phyloP scores from a whole-genome alignment of 2,888 invertebrate species.

The Hirtodrosophila histrioides region DNA sequence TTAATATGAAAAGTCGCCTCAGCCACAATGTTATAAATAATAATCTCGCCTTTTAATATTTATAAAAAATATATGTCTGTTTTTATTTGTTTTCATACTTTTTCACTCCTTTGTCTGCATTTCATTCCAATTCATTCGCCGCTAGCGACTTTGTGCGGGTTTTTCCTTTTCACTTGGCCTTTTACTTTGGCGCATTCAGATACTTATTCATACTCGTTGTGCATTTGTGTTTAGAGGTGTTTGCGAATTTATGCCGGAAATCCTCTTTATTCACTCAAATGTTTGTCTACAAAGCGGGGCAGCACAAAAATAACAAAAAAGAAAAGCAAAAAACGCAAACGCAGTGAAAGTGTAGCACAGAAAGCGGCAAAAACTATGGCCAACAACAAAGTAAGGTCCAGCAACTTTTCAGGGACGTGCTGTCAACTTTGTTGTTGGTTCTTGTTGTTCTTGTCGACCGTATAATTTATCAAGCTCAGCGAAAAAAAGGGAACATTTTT shows the following conservation, averaged over 20 bases:
- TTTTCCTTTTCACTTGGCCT: conserved; percentile 38
- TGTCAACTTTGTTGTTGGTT: conserved; percentile 34
- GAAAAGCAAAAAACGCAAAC: conserved; percentile 6
- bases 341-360: conserved; percentile 54
- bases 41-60: conserved; percentile 49
- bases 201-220: conserved; percentile 71
- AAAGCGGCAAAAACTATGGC: conserved; percentile 29
- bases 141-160: conserved; percentile 12
- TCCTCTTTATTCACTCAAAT: conserved; percentile 70
- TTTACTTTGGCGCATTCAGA: conserved; percentile 50
- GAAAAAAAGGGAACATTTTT: conserved; percentile 73
- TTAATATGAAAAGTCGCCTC: conserved; percentile 16
- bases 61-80: conserved; percentile 14
- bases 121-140: conserved; percentile 55
- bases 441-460: conserved; percentile 38
- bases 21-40: conserved; percentile 63
- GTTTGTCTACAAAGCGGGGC: conserved; percentile 35
- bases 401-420: conserved; percentile 43
- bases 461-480: conserved; percentile 80
- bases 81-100: conserved; percentile 20
- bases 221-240: conserved; percentile 53
- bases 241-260: conserved; percentile 69
- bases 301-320: background rate
- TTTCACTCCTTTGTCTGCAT: conserved; percentile 24
- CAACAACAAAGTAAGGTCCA: conserved; percentile 39